Conservation (phyloP, 2,113 vertebrate genomes). For the Campylomormyrus numenius region DNA sequence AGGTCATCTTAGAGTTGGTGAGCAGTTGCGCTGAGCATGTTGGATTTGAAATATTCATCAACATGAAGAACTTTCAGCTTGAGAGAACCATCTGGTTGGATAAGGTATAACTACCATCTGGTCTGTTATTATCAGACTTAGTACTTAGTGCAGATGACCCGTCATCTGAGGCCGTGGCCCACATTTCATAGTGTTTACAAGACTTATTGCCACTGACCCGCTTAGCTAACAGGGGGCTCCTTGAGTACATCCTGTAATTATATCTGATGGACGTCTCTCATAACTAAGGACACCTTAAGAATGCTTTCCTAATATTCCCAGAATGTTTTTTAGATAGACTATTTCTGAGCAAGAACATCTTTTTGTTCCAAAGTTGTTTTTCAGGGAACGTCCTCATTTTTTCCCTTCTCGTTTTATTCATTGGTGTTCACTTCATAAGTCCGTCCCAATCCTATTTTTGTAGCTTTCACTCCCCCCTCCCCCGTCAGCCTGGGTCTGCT, state of each 20-base stretch:
- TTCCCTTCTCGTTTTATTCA: not conserved
- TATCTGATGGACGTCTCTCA: not conserved
- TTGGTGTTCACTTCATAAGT: not conserved
- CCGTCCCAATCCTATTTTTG: not conserved
- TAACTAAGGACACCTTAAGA: not conserved
- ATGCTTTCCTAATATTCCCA: not conserved
- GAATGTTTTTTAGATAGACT: not conserved
- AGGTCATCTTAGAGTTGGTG: conserved; percentile 31
- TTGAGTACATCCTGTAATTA: not conserved
- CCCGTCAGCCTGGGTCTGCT: not conserved
- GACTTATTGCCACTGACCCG: not conserved
- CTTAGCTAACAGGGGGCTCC: not conserved
- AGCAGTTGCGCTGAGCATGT: not conserved
- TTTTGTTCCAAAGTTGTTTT: not conserved
- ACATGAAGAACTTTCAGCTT: conserved; percentile 1
- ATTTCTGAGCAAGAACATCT: not conserved
- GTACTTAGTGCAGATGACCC: not conserved
- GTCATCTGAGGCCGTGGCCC: not conserved
- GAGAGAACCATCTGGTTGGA: not conserved
- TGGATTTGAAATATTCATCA: conserved; percentile 16
- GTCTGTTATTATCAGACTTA: not conserved
- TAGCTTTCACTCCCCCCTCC: not conserved
- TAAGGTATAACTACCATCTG: not conserved
- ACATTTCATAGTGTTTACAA: not conserved
- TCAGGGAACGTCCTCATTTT: not conserved